Base-by-base conservation (phyloP, 2,113 vertebrate species). In the Gnathonemus longibarbis region DNA sequence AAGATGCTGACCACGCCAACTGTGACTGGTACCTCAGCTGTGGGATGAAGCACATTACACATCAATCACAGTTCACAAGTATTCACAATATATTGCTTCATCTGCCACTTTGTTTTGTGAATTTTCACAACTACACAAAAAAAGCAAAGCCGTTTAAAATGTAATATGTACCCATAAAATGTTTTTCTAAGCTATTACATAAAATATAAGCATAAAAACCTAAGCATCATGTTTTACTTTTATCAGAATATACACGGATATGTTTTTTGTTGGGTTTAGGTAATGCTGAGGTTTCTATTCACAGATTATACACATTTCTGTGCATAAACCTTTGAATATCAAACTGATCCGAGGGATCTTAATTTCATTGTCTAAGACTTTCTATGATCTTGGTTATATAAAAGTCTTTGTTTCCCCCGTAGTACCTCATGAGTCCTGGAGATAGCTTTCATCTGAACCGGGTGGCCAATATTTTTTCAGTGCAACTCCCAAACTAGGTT, bases 1-100 rank as follows among this genome's bases (percentile, higher is more conserved):
- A 99, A 99, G 88, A 98, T 96, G 91, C 98, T 98, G 95, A 98
- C 96, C 94, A 98, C 96, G 24, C 97, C 97, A 93, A 99, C 97
- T 21, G 97, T 96, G 13, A 97, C 94, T 84, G 98, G 97, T 90
- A 99, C 95, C 95, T 97, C 97, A 94, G 97, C 98, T 99, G 94
- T 39, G 93, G 94, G 94, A 95, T 94, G 94, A 94, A 70, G 62
- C 92, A 88, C 80, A 93, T 93, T 19, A 91, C 84, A 85, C 3
- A 83, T 80, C 53, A 86, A 74, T 84, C 70, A 42, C 53, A 70
- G 50, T n/a, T n/a, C 39, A 19, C n/a, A 8, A 35, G 13, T 31
- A 56, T 17, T 52, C 48, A 87, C 85, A 35, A 53, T 39, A 27
- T 31, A 56, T 6, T 5, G 50, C 27, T 31, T 53, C 7, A 21